A percentile compares a stretch with the other conserved stretches of the same genome.
These are phyloP conservation scores for Ailuropoda melanoleuca DNA, from an alignment of 2,113 vertebrate genomes.

Conservation along the genomic window DNA sequence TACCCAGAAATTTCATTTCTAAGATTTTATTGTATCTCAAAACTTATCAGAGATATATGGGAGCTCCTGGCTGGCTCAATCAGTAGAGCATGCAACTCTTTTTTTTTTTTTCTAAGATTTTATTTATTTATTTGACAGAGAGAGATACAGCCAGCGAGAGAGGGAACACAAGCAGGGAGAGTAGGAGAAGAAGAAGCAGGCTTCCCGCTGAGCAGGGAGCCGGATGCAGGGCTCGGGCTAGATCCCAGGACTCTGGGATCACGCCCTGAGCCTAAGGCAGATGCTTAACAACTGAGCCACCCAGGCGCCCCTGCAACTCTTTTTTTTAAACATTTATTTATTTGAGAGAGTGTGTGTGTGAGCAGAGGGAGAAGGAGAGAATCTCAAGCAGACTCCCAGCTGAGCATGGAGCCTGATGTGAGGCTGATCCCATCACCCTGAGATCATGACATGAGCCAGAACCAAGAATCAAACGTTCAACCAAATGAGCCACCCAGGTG, in stretches of 20 bases:
- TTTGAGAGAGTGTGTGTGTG: neutral
- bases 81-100: neutral
- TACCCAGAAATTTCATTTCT: slow-evolving; percentile 50
- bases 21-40: slow-evolving; percentile 64
- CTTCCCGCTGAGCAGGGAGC: no score
- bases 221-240: no score
- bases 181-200: no score
- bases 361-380: neutral
- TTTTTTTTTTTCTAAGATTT: neutral
- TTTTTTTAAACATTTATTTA: neutral
- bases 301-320: neutral
- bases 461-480: neutral
- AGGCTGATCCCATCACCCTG: neutral
- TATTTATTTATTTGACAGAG: no score
- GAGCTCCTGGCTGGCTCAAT: neutral
- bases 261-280: no score
- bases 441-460: neutral
- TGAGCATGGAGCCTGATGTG: neutral
- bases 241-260: no score
- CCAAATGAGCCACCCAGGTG: neutral
- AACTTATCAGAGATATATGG: slow-evolving; percentile 3
- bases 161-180: no score
- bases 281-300: no score
- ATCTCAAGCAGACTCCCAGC: neutral
- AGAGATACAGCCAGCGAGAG: no score